These are phyloP conservation scores for Daubentonia madagascariensis DNA, from an alignment of 2,113 vertebrate genomes.

Conservation along the genomic window DNA sequence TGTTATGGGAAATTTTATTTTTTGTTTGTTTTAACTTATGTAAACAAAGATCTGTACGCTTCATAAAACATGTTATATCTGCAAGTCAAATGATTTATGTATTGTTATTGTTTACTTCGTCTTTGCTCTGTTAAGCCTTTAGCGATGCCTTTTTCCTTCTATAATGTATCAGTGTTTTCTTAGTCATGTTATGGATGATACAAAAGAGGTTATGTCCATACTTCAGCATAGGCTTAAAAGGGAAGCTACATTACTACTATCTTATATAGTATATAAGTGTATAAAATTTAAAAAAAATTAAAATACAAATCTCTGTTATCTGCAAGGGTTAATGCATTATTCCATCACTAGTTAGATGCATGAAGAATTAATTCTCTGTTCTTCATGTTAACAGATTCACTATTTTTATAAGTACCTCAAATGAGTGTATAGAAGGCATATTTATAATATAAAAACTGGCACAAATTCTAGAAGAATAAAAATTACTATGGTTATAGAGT, in stretches of 20 bases:
- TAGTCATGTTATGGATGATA: not conserved
- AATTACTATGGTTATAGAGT: not conserved
- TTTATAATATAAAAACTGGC: slow-evolving; percentile 35
- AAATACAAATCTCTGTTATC: slow-evolving; percentile 2
- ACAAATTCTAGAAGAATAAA: not conserved
- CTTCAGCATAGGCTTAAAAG: not conserved
- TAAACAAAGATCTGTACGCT: not conserved
- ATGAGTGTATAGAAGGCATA: slow-evolving; percentile 7
- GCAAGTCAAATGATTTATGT: not conserved
- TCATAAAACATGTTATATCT: not conserved
- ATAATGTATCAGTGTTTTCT: not conserved
- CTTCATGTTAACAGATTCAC: slow-evolving; percentile 15
- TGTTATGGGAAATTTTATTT: not conserved
- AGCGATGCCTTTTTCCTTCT: not conserved
- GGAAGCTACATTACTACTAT: not conserved
- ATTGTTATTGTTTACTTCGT: not conserved
- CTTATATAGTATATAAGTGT: not conserved
- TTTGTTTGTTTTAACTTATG: not conserved
- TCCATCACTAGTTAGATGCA: not conserved
- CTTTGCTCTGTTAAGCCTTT: not conserved
- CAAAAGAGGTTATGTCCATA: not conserved
- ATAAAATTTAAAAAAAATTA: not conserved
- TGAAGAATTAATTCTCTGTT: not conserved
- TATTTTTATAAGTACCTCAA: slow-evolving; percentile 37
- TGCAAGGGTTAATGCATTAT: not conserved